These are phyloP conservation scores for Tretioscincus oriximinensis DNA, from an alignment of 2,113 vertebrate species.

Conservation along the genomic window DNA sequence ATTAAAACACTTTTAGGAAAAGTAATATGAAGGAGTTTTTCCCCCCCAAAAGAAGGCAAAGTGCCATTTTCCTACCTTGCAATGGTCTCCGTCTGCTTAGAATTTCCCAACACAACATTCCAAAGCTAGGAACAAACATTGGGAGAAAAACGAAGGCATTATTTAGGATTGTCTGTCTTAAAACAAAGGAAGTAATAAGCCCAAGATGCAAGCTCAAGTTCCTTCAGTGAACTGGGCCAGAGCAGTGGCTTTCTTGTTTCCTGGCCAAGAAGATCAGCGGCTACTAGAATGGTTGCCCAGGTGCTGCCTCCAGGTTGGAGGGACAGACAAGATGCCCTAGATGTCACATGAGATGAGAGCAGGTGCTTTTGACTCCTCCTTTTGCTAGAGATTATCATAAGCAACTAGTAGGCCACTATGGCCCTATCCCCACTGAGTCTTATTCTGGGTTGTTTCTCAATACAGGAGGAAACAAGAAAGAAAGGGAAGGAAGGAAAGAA, in stretches of 20 bases:
- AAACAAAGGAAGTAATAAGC: not conserved
- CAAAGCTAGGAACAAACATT: conserved; percentile 51
- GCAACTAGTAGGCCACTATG: no score
- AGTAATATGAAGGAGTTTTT: not conserved
- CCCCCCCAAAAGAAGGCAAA: not conserved
- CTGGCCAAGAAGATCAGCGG: no score
- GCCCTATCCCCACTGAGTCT: no score
- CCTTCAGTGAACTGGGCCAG: not conserved
- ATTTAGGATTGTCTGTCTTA: not conserved
- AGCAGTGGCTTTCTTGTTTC: no score
- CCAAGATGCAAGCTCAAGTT: not conserved
- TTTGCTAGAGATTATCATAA: no score
- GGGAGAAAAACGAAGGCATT: not conserved
- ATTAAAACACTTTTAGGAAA: not conserved
- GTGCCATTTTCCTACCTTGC: conserved; percentile 55
- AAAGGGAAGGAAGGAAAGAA: no score
- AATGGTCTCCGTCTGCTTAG: conserved; percentile 62
- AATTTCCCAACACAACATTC: conserved; percentile 63
- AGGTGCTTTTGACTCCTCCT: no score
- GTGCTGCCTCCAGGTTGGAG: no score
- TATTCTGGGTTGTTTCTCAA: not conserved
- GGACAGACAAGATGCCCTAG: no score
- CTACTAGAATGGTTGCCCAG: no score
- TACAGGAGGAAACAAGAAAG: no score
- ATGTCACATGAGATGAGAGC: no score